Percentiles rank a stretch among this genome's conserved stretches.
phyloP scores from a whole-genome alignment of 2,888 invertebrate genomes.

The Ethmia dodecea region DNA sequence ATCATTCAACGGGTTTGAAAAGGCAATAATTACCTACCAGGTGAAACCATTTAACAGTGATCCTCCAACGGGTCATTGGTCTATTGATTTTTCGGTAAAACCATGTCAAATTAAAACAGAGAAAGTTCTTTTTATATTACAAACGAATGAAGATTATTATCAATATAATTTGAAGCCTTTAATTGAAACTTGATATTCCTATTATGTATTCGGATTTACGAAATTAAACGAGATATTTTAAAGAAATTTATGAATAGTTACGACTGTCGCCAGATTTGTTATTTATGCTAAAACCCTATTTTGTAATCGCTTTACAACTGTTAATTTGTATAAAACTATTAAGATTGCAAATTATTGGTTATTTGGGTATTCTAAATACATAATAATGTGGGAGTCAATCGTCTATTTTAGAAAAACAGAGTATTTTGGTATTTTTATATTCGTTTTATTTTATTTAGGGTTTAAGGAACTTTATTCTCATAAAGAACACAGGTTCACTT shows the following conservation, averaged over 20 bases:
- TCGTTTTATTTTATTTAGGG: no score
- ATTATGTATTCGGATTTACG: constrained; percentile 25
- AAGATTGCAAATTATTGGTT: no score
- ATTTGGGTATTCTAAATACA: no score
- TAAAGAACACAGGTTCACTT: no score
- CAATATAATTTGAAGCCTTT: constrained; percentile 31
- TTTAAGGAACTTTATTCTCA: no score
- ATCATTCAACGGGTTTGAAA: constrained; percentile 37
- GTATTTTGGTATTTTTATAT: no score
- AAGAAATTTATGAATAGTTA: constrained; percentile 11
- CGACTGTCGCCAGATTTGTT: constrained; percentile 6
- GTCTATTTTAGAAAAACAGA: no score
- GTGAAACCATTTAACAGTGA: constrained; percentile 28
- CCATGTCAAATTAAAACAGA: constrained; percentile 3
- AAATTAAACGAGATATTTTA: constrained; percentile 14
- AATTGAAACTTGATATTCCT: constrained; percentile 54
- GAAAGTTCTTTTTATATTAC: constrained; percentile 15
- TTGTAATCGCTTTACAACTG: not conserved
- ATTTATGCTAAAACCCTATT: constrained; percentile 6
- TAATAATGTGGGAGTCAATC: no score
- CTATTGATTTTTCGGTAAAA: constrained; percentile 6
- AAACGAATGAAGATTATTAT: constrained; percentile 31
- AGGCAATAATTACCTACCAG: constrained; percentile 29
- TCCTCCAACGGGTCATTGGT: constrained; percentile 27
- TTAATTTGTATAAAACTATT: no score